Evolutionary conservation across 1,140 invertebrate genomes (phyloP), one percentile per base, ranked within the genome.

Genomic region (Hydropsyche tenuis): DNA sequence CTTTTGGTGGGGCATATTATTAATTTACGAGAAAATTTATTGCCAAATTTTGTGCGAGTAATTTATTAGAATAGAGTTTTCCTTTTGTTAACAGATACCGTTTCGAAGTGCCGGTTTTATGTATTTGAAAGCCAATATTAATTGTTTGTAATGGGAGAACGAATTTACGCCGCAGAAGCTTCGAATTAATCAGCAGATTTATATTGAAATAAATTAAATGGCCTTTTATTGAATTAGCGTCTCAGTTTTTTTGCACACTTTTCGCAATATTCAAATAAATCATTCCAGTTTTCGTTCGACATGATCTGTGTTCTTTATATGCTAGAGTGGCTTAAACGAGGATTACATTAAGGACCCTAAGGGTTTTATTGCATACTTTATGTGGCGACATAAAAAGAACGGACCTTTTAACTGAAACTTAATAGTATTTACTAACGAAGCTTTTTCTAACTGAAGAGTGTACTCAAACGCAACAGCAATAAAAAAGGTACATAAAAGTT

Each of bases 371-470:
- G 62, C 62, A 64, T 43, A 18, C 23, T 69, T 69, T 69, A 69
- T 69, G 23, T 30, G 43, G 25, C 25, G 3, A 51, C 37, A 51
- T 48, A 69, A 69, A 69, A 69, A 69, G 23, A 69, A 69, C 25
- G 46, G 46, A 48, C 45, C 65, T 69, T 69, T 69, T 69, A 69
- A 69, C 65, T 69, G 65, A 69, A 69, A 69, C 65, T 69, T 69
- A 69, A 69, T 69, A 69, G 65, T 69, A 69, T 69, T 69, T 69
- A 69, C 65, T 69, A 69, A 69, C 65, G 65, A 69, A 69, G 65
- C 65, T 16, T 48, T 69, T 48, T 69, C 22, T 27, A 5, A 46
- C 2, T 65, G 37, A 20, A 11, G 37, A 46, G 63, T 51, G 25
- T 69, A 27, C 65, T 46, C 25, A 16, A 48, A 69, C 65, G 46